Evolutionary conservation across 2,888 invertebrate species (phyloP).

Genomic region (Eilema caniola): DNA sequence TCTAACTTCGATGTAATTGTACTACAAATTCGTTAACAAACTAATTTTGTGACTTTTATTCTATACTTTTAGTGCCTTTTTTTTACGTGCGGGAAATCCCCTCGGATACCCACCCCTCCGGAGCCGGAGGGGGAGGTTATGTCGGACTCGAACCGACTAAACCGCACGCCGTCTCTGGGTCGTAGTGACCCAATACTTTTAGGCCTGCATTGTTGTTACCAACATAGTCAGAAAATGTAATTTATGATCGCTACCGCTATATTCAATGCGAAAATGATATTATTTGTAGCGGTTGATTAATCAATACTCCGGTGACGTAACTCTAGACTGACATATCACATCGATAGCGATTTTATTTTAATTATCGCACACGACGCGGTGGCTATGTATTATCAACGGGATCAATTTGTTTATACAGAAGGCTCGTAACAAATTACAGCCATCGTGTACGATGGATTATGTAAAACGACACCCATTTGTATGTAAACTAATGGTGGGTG

Average conservation of each 20-base stretch:
- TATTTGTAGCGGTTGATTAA: slow-evolving; percentile 49
- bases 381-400: slow-evolving; percentile 76
- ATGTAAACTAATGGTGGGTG: slow-evolving; percentile 84
- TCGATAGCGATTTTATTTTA: slow-evolving; percentile 55
- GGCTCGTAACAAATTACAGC: slow-evolving; percentile 84
- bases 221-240: not conserved
- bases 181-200: no score
- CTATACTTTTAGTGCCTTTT: not conserved
- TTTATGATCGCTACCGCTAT: slow-evolving; percentile 23
- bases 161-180: no score
- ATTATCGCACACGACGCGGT: slow-evolving; percentile 59
- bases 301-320: slow-evolving; percentile 47
- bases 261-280: slow-evolving; percentile 40
- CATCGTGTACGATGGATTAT: slow-evolving; percentile 82
- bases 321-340: slow-evolving; percentile 46
- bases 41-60: no score
- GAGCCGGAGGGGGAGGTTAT: no score
- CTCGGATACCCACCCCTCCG: no score
- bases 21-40: no score
- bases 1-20: no score
- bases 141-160: no score
- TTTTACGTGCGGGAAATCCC: no score
- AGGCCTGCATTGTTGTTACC: not conserved
- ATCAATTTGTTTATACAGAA: slow-evolving; percentile 84
- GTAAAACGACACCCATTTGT: slow-evolving; percentile 85